Conservation (phyloP, 2,888 invertebrate genomes). For the Thecocarcelia acutangulata region DNA sequence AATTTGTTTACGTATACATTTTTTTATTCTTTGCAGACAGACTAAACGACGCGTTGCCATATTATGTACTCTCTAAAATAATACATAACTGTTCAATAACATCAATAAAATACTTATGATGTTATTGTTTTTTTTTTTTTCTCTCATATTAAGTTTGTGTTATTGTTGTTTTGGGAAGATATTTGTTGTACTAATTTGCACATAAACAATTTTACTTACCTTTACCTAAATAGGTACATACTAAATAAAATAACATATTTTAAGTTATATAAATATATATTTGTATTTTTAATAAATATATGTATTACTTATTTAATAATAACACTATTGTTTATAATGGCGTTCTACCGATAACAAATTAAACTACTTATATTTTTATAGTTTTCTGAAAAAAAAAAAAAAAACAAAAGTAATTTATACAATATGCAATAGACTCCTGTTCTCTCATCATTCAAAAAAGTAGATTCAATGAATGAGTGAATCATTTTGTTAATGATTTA, state of each 20-base stretch:
- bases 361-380: constrained; percentile 7
- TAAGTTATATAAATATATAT: constrained; percentile 2
- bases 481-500: constrained; percentile 57
- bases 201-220: constrained; percentile 1
- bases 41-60: constrained; percentile 40
- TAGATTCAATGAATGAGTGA: constrained; percentile 34
- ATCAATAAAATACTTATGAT: neutral
- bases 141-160: constrained; percentile 6
- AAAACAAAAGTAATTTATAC: neutral
- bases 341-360: constrained; percentile 63
- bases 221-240: neutral
- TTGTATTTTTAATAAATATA: constrained; percentile 31
- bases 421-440: neutral
- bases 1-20: neutral
- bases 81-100: constrained; percentile 53
- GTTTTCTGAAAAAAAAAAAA: no score
- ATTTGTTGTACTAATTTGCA: constrained; percentile 26
- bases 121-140: neutral
- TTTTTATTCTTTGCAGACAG: constrained; percentile 8
- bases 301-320: constrained; percentile 33
- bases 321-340: constrained; percentile 57
- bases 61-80: constrained; percentile 29
- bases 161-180: constrained; percentile 7
- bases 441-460: constrained; percentile 1
- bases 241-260: neutral